These are phyloP conservation scores for Muricea muricata DNA, from an alignment of 92 coral and sea anemone species.

Conservation along the genomic window DNA sequence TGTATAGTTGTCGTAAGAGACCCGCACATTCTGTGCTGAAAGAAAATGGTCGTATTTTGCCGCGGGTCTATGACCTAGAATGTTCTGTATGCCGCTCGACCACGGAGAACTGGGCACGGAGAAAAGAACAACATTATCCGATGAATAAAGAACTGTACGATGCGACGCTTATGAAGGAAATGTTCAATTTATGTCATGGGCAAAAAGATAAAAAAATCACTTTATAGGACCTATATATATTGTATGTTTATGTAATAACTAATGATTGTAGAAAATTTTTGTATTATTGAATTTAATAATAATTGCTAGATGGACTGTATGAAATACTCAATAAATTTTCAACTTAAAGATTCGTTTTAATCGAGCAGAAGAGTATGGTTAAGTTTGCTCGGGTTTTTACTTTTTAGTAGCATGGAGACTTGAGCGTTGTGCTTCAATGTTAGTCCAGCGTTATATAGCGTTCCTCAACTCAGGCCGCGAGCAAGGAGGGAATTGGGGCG, in stretches of 20 bases:
- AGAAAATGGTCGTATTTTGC: slow-evolving; percentile 22
- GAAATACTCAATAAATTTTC: slow-evolving; percentile 5
- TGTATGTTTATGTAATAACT: neutral
- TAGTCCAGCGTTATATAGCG: neutral
- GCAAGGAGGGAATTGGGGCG: neutral
- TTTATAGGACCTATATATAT: neutral
- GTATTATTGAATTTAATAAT: no score
- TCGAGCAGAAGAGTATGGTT: no score
- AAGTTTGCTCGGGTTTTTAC: no score
- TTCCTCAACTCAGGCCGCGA: neutral
- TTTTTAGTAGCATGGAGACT: no score
- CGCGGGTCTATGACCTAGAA: slow-evolving; percentile 21
- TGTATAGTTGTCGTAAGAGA: slow-evolving; percentile 43
- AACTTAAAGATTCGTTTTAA: no score
- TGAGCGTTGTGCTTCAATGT: no score
- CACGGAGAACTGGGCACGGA: slow-evolving; percentile 50
- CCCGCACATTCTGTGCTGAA: slow-evolving; percentile 14
- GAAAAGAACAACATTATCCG: slow-evolving; percentile 31
- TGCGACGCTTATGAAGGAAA: slow-evolving; percentile 36
- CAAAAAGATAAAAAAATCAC: neutral
- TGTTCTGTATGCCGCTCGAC: slow-evolving; percentile 33
- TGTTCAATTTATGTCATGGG: slow-evolving; percentile 21
- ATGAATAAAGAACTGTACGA: slow-evolving; percentile 9
- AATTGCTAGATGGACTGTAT: no score
- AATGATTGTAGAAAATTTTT: no score